These are phyloP conservation scores for Xenopus tropicalis DNA, from an alignment of 2,113 vertebrate species.

Conservation along the genomic window DNA sequence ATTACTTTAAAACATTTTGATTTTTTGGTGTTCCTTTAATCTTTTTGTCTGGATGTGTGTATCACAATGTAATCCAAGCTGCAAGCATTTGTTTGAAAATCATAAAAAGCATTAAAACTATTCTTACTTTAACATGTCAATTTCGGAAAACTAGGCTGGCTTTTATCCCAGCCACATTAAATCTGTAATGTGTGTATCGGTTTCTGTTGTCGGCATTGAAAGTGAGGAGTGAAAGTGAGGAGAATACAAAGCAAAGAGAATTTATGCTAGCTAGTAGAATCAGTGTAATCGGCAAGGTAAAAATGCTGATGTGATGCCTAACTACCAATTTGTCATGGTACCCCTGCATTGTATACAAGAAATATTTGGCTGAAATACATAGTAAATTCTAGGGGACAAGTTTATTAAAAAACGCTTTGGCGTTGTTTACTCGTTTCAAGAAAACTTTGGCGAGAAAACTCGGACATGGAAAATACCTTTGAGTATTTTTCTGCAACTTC, in stretches of 20 bases:
- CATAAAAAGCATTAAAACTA: constrained; percentile 33
- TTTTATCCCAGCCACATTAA: constrained; percentile 28
- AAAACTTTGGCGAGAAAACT: no score
- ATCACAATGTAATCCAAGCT: constrained; percentile 26
- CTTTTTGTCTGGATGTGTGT: constrained; percentile 27
- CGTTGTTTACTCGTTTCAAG: no score
- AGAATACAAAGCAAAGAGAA: constrained; percentile 22
- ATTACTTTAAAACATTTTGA: no score
- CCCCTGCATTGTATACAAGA: no score
- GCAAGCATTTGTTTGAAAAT: constrained; percentile 39
- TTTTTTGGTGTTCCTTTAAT: no score
- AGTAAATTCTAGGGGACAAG: no score
- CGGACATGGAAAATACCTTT: no score
- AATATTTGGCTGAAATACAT: no score
- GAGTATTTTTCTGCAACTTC: no score
- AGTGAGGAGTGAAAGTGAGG: constrained; percentile 8
- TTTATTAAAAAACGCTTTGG: no score
- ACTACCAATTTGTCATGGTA: no score
- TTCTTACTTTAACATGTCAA: constrained; percentile 29
- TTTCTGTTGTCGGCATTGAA: constrained; percentile 11
- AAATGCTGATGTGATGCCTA: background rate
- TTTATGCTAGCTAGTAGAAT: background rate
- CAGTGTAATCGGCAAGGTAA: no score
- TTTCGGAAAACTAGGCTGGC: constrained; percentile 32
- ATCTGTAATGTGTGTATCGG: constrained; percentile 21